These are phyloP conservation scores for Cephus rjabovi DNA, from an alignment of 2,888 invertebrate genomes.

Conservation along the genomic window DNA sequence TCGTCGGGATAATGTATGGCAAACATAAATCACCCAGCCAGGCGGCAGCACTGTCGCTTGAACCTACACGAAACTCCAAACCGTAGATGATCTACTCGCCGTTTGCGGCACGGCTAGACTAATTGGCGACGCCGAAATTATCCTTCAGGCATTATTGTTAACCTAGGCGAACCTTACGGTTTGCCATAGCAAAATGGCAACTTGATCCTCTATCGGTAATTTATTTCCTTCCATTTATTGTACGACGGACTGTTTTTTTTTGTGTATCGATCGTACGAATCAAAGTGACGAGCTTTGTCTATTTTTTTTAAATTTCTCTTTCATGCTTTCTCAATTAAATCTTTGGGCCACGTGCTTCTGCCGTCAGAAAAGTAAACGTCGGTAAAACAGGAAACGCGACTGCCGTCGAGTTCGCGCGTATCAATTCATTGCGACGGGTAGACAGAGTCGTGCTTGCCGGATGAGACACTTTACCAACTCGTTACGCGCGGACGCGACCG, in stretches of 20 bases:
- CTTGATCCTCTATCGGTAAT: background rate
- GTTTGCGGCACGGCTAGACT: slow-evolving; percentile 38
- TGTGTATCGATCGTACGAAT: too few relatives aligned
- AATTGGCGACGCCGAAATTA: slow-evolving; percentile 33
- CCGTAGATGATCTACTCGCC: slow-evolving; percentile 50
- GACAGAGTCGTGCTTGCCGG: slow-evolving; percentile 34
- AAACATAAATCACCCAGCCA: slow-evolving; percentile 57
- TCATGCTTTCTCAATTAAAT: too few relatives aligned
- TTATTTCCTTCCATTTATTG: background rate
- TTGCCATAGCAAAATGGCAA: too few relatives aligned
- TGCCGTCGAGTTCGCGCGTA: background rate
- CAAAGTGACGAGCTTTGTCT: too few relatives aligned
- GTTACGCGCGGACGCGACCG: slow-evolving; percentile 42
- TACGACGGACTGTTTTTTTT: too few relatives aligned
- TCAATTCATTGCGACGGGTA: slow-evolving; percentile 32
- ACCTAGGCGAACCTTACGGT: too few relatives aligned
- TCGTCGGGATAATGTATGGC: slow-evolving; percentile 61
- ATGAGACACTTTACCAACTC: slow-evolving; percentile 46
- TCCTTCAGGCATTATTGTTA: too few relatives aligned
- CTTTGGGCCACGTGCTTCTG: too few relatives aligned
- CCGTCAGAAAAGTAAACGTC: too few relatives aligned
- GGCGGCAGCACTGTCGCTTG: slow-evolving; percentile 42
- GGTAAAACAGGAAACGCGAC: background rate
- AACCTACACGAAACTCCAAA: slow-evolving; percentile 50
- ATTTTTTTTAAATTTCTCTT: too few relatives aligned